phyloP scores from a whole-genome alignment of 1,140 invertebrate genomes.

The Centruroides vittatus region DNA sequence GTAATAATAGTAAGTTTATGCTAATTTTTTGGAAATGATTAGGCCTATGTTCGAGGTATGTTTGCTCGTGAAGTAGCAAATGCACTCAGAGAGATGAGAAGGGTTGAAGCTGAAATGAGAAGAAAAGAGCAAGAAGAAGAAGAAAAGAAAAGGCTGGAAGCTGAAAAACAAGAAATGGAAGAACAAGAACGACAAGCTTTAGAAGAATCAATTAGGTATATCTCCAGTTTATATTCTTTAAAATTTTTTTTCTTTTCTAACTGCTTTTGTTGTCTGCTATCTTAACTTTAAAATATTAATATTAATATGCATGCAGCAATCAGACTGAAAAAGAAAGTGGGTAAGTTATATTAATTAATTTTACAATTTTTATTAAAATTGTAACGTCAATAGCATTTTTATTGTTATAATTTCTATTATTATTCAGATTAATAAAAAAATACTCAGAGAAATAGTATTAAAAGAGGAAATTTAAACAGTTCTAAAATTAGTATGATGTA shows the following conservation, averaged over 20 bases:
- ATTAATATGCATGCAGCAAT: constrained; percentile 4
- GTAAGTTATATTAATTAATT: constrained; percentile 2
- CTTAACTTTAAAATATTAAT: not conserved
- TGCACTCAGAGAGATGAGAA: constrained; percentile 69
- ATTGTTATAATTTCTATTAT: too few relatives aligned
- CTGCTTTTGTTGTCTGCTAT: not conserved
- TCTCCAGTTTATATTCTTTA: not conserved
- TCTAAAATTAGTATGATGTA: too few relatives aligned
- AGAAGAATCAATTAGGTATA: constrained; percentile 10
- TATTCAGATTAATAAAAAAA: too few relatives aligned
- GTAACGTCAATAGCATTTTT: too few relatives aligned
- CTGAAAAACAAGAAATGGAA: constrained; percentile 17
- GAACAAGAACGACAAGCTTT: constrained; percentile 11
- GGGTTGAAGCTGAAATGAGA: constrained; percentile 82
- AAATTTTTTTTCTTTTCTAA: not conserved
- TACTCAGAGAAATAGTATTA: too few relatives aligned
- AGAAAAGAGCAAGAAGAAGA: constrained; percentile 56
- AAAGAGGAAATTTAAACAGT: too few relatives aligned
- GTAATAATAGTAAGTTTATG: too few relatives aligned
- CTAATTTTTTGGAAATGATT: not conserved
- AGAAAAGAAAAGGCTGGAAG: constrained; percentile 38
- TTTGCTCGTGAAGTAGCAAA: constrained; percentile 68
- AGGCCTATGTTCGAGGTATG: constrained; percentile 59
- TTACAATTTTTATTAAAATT: too few relatives aligned
- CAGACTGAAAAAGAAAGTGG: constrained; percentile 12